These are phyloP conservation scores for Acronicta alni DNA, from an alignment of 2,888 invertebrate genomes.

Conservation along the genomic window DNA sequence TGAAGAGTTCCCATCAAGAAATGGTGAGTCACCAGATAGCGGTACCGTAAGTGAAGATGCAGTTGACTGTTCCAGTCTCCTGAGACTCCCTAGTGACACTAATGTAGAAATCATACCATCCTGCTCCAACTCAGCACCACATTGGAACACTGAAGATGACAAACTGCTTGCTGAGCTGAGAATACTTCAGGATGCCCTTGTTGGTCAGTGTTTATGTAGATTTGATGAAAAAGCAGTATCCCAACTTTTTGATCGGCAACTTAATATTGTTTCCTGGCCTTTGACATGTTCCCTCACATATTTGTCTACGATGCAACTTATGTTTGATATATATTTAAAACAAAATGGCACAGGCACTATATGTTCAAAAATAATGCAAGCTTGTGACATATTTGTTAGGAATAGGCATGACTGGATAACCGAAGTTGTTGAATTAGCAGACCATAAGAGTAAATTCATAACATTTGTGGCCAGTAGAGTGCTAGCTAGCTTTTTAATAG, in stretches of 20 bases:
- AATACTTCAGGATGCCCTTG: slow-evolving; percentile 91
- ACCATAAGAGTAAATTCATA: slow-evolving; percentile 94
- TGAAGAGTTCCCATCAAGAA: slow-evolving; percentile 78
- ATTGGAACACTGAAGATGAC: slow-evolving; percentile 80
- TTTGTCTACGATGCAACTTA: slow-evolving; percentile 94
- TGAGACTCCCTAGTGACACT: slow-evolving; percentile 75
- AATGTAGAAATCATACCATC: slow-evolving; percentile 80
- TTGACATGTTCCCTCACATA: slow-evolving; percentile 91
- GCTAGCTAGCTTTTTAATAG: slow-evolving; percentile 94
- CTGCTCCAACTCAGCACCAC: slow-evolving; percentile 75
- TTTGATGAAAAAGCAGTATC: slow-evolving; percentile 92
- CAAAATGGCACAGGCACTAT: slow-evolving; percentile 95
- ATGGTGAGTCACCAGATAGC: slow-evolving; percentile 86
- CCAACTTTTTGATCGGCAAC: slow-evolving; percentile 92
- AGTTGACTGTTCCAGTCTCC: slow-evolving; percentile 82
- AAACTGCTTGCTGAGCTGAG: slow-evolving; percentile 87
- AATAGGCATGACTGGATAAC: slow-evolving; percentile 95
- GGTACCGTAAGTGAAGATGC: slow-evolving; percentile 87
- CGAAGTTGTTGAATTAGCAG: slow-evolving; percentile 94
- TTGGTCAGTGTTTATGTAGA: slow-evolving; percentile 94
- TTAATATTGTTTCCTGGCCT: slow-evolving; percentile 86
- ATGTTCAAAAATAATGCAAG: slow-evolving; percentile 94
- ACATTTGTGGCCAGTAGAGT: slow-evolving; percentile 94
- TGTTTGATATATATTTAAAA: slow-evolving; percentile 95
- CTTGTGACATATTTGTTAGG: slow-evolving; percentile 93